phyloP scores from a whole-genome alignment of 2,113 vertebrate genomes.

The Chascanopsetta lugubris region DNA sequence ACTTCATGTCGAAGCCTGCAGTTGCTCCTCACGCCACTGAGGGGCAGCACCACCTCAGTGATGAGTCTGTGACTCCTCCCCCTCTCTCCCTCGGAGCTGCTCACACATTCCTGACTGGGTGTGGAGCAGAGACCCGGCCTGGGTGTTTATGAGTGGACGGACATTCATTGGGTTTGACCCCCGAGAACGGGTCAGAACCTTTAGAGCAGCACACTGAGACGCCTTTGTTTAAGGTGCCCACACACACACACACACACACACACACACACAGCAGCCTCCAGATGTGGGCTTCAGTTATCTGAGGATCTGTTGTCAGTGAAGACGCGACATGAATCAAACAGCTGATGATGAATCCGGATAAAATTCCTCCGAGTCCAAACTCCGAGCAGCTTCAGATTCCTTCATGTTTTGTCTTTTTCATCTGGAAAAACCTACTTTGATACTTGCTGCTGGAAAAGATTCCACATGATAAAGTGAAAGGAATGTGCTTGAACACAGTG shows the following conservation, averaged over 20 bases:
- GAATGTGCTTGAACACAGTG: too few species aligned
- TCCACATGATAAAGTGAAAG: too few species aligned
- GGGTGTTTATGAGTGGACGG: conserved; percentile 46
- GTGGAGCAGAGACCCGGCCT: neutral
- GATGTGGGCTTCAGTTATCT: conserved; percentile 13
- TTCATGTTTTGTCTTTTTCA: too few species aligned
- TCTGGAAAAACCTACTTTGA: too few species aligned
- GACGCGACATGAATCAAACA: neutral
- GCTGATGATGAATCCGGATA: neutral
- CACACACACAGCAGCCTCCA: conserved; percentile 5
- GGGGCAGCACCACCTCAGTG: conserved; percentile 35
- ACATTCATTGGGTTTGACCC: conserved; percentile 49
- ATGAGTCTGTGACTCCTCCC: neutral
- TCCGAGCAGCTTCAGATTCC: too few species aligned
- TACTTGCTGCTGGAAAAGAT: too few species aligned
- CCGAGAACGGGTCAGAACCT: conserved; percentile 37
- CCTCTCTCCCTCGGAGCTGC: neutral
- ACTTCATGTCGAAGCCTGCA: neutral
- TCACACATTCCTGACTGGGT: conserved; percentile 33
- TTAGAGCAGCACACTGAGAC: conserved; percentile 48
- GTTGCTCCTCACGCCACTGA: conserved; percentile 23
- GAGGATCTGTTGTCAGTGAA: conserved; percentile 6
- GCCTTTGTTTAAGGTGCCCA: conserved; percentile 53
- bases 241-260: conserved; percentile 41
- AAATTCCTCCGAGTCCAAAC: neutral